phyloP scores from a whole-genome alignment of 2,888 invertebrate species.

The Tuta absoluta region DNA sequence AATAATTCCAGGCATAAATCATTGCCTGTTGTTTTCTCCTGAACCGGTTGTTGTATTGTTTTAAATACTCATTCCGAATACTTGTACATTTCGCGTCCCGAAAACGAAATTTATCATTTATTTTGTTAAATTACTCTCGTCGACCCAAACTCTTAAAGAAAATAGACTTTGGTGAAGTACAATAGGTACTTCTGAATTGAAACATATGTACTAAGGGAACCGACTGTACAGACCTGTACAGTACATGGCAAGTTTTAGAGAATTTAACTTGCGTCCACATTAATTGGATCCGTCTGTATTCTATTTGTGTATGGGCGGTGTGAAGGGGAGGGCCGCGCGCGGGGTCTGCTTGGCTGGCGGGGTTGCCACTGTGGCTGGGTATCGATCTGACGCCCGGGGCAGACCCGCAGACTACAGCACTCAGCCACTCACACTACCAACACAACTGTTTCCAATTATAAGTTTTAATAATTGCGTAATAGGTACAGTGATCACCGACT shows the following conservation, averaged over 20 bases:
- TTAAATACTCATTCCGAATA: not conserved
- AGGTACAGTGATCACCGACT: not conserved
- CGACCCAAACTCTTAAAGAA: no score
- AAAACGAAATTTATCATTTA: no score
- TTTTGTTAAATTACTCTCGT: no score
- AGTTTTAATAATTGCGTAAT: not conserved
- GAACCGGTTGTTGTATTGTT: not conserved
- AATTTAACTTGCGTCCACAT: slow-evolving; percentile 28
- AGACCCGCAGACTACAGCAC: slow-evolving; percentile 52
- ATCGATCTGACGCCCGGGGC: slow-evolving; percentile 56
- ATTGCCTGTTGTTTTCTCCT: slow-evolving; percentile 4
- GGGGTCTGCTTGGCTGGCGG: slow-evolving; percentile 53
- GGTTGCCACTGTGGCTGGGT: slow-evolving; percentile 53
- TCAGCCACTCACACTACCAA: slow-evolving; percentile 40
- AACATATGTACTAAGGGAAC: not conserved
- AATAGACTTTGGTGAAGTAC: no score
- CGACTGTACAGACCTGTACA: not conserved
- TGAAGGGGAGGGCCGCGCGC: slow-evolving; percentile 43
- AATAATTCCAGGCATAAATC: not conserved
- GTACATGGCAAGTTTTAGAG: slow-evolving; percentile 14
- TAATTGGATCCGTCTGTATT: slow-evolving; percentile 28
- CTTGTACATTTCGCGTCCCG: no score
- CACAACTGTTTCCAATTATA: slow-evolving; percentile 24
- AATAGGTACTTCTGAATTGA: no score
- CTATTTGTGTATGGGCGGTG: slow-evolving; percentile 30